These are phyloP conservation scores for Helostoma temminkii DNA, from an alignment of 2,797 vertebrate species.

Conservation along the genomic window DNA sequence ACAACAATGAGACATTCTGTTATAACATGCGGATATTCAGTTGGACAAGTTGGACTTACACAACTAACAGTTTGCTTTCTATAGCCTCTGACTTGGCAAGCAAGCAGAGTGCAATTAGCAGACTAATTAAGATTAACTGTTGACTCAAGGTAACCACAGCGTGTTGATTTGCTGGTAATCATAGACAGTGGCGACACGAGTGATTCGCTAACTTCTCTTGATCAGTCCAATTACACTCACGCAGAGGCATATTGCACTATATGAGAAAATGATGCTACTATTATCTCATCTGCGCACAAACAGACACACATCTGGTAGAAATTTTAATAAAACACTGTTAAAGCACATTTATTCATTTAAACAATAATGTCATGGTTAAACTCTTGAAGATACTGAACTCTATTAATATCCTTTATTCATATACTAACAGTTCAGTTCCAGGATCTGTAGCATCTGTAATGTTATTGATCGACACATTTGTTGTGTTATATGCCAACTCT, in stretches of 20 bases:
- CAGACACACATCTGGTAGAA: not conserved
- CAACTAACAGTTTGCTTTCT: constrained; percentile 19
- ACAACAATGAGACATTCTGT: constrained; percentile 1
- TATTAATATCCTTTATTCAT: not conserved
- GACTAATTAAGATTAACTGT: constrained; percentile 57
- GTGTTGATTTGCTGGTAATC: constrained; percentile 61
- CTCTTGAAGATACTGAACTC: not conserved
- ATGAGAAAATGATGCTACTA: constrained; percentile 24
- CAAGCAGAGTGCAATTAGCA: constrained; percentile 47
- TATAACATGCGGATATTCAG: not conserved
- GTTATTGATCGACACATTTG: not conserved
- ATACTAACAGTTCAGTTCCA: not conserved
- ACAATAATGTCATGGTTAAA: not conserved
- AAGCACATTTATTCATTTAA: too few relatives aligned
- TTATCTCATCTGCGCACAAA: constrained; percentile 13
- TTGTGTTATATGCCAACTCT: not conserved
- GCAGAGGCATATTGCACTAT: constrained; percentile 27
- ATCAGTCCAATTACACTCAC: constrained; percentile 56
- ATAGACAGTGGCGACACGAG: constrained; percentile 41
- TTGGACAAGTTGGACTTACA: not conserved
- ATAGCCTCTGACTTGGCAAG: constrained; percentile 28
- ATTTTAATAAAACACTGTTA: not conserved
- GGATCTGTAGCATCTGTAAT: not conserved
- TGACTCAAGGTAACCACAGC: constrained; percentile 44
- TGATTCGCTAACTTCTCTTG: constrained; percentile 34